A percentile compares a stretch with the other conserved stretches of the same genome.
Evolutionary conservation across 2,113 vertebrate species (phyloP).

Genomic region (Chroicocephalus ridibundus): DNA sequence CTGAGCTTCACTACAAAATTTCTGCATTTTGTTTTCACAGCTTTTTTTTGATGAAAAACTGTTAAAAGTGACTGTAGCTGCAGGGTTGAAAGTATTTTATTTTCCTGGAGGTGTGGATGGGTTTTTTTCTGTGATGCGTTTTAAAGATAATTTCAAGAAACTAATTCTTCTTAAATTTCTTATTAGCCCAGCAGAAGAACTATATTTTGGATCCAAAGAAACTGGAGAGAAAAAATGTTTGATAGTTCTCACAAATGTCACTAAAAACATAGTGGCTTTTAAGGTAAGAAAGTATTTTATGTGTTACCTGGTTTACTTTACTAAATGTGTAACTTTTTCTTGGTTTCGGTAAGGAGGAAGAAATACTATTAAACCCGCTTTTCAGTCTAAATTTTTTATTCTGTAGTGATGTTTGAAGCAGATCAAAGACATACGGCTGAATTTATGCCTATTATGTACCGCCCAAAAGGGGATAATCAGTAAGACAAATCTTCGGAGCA

Average conservation of each 20-base stretch:
- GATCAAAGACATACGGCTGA: background rate
- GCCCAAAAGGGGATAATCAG: background rate
- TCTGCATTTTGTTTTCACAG: background rate
- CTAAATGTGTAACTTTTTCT: background rate
- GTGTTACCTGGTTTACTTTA: background rate
- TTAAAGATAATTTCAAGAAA: background rate
- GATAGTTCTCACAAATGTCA: constrained; percentile 91
- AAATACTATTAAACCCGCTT: background rate
- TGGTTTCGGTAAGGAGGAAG: background rate
- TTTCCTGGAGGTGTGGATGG: background rate
- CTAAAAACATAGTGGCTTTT: constrained; percentile 95
- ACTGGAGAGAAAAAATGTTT: constrained; percentile 91
- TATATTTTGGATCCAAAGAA: constrained; percentile 91
- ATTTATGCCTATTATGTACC: background rate
- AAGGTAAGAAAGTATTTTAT: constrained; percentile 80
- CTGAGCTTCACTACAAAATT: background rate
- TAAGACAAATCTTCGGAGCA: background rate
- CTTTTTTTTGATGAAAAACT: background rate
- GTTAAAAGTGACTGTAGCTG: background rate
- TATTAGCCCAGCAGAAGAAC: constrained; percentile 92
- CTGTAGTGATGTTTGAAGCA: background rate
- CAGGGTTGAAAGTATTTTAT: background rate
- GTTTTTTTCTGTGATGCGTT: background rate
- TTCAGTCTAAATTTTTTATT: background rate
- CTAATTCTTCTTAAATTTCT: background rate